Evolutionary conservation across 2,797 vertebrate species (phyloP), one percentile per base, ranked within the genome.

Genomic region (Aratinga solstitialis): DNA sequence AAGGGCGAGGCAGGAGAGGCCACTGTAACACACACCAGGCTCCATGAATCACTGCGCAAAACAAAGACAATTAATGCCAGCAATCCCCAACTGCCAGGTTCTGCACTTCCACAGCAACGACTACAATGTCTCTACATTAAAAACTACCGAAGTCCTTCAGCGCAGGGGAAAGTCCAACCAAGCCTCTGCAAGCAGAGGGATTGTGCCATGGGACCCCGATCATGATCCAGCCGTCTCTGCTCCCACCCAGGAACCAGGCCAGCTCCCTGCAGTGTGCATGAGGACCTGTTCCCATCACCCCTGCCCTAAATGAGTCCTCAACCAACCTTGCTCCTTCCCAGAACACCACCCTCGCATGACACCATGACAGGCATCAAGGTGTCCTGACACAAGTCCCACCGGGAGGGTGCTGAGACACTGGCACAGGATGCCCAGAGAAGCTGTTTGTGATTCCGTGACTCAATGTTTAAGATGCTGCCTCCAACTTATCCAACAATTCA

Each of bases 221-320:
- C 1, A 1, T 47, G 40, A 40, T 34, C 65, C 18, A 34, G 38
- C 15, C 3, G 0, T 5, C 8, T 7, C 8, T 7, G 17, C 12
- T 21, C 42, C 10, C 56, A 47, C 4, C 12, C 36, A 29, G 62
- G 1, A 2, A 51, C 1, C 11, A 27, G 36, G 45, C 30, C 59
- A 47, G 59, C 59, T 53, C 45, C 47, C 12, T 32, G 38, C 65
- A 15, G 3, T 1, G 1, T 23, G 53, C 30, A 4, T 1, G 23
- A 80, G 69, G 76, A 71, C 27, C 7, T 2, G 3, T 8, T 30
- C 72, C 72, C 54, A 50, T 30, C 47, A 67, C 45, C 47, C 10
- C 56, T 8, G 17, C n/a, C 54, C 63, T 56, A 16, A 76, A 63
- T 19, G 38, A 20, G 22, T 4, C 50, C 79, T 26, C 54, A 67